Evolutionary conservation across 2,888 invertebrate genomes (phyloP).

Genomic region (Andrena dorsata): DNA sequence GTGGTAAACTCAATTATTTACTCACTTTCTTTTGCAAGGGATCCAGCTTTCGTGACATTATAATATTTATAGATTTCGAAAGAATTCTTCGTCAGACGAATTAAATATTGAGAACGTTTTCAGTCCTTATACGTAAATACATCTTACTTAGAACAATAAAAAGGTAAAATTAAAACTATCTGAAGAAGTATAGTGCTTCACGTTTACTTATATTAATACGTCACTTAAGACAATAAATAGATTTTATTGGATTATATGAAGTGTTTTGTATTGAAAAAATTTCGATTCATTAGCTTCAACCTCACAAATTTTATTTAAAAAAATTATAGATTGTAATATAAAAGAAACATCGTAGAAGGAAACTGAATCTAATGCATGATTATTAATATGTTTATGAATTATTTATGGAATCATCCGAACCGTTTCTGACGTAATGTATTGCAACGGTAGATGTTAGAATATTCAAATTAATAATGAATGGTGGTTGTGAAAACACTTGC

Average conservation of each 20-base stretch:
- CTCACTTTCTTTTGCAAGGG: neutral
- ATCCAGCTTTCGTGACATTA: no score
- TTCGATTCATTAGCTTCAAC: no score
- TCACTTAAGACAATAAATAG: no score
- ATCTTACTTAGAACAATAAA: no score
- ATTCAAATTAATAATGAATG: neutral
- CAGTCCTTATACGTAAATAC: neutral
- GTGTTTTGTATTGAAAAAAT: no score
- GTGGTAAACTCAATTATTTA: neutral
- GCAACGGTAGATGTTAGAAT: neutral
- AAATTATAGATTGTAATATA: no score
- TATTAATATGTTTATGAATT: neutral
- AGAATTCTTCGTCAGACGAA: neutral
- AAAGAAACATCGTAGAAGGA: no score
- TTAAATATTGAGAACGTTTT: neutral
- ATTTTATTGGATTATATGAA: no score
- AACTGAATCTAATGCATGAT: neutral
- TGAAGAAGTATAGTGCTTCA: no score
- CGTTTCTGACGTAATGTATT: constrained; percentile 4
- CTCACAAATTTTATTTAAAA: no score
- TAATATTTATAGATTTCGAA: neutral
- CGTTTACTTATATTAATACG: no score
- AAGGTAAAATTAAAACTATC: no score
- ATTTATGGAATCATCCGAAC: neutral
- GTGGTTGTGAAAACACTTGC: neutral